Evolutionary conservation across 2,113 vertebrate genomes (phyloP), one percentile per base, ranked within the genome.

Genomic region (Megaceryle maxima): DNA sequence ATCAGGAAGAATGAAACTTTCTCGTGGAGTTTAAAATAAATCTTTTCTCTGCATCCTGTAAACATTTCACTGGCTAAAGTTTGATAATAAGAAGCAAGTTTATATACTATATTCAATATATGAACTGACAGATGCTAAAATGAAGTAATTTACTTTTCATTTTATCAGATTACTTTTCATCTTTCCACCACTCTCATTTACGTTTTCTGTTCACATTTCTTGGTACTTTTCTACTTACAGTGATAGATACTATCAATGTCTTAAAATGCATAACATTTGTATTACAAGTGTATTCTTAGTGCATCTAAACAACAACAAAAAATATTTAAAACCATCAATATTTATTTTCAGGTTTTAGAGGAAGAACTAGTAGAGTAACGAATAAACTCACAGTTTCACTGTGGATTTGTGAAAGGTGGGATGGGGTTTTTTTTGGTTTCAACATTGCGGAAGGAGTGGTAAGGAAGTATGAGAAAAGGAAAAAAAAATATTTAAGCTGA

Each of bases 381-480:
- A 68, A 3, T 2, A 76, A 72, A 79, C 1, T 4, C 35, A 53
- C 3, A 46, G 8, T 43, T 87, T 74, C 16, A 46, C 6, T 46
- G 7, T 41, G 25, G 2, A 1, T 57, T 67, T 75, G 16, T 2
- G 4, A 39, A 11, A 5, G 6, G 13, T 53, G 7, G 1, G 2
- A 1, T 51, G 2, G 2, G 0, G 0, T 68, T 79, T 69, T 69
- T n/a, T 37, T 33, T 25, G 8, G 16, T 33, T 56, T 31, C 55
- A 73, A 4, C 22, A 21, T 1, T 46, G 15, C 6, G 6, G 39
- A 92, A 76, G 15, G 20, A 80, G 16, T n/a, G 5, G 26, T 33
- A 87, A 73, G 2, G 64, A 64, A 94, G 73, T 9, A 5, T 28
- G 39, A 43, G 19, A 68, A 76, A 88, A 68, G 4, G 2, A 50